Percentiles rank a stretch among this genome's conserved stretches.
Evolutionary conservation across 2,113 vertebrate genomes (phyloP).

Genomic region (Seriola aureovittata): DNA sequence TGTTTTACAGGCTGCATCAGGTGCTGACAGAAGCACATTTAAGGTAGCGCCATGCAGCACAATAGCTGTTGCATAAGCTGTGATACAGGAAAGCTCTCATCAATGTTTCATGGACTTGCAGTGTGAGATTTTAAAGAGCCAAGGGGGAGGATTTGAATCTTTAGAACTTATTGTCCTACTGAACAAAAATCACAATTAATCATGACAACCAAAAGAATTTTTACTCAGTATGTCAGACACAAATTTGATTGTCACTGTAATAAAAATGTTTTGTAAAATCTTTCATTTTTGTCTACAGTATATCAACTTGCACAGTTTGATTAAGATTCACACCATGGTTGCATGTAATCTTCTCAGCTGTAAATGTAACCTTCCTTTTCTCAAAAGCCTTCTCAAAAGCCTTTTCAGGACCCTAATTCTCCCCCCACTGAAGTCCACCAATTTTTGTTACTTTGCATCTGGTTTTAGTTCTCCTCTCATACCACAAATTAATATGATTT

Average conservation of each 20-base stretch:
- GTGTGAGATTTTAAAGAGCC: constrained; percentile 44
- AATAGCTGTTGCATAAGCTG: constrained; percentile 73
- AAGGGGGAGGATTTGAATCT: constrained; percentile 37
- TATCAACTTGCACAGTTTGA: background rate
- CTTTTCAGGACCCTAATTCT: constrained; percentile 31
- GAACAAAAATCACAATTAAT: constrained; percentile 6
- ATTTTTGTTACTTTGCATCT: background rate
- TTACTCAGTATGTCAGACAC: background rate
- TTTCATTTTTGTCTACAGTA: background rate
- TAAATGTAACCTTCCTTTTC: constrained; percentile 39
- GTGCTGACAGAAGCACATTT: constrained; percentile 72
- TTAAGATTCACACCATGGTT: constrained; percentile 8
- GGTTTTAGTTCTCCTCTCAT: constrained; percentile 6
- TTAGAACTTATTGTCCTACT: constrained; percentile 14
- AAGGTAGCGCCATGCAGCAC: constrained; percentile 49
- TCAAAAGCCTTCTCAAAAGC: constrained; percentile 21
- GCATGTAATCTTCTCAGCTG: constrained; percentile 25
- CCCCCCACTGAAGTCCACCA: constrained; percentile 12
- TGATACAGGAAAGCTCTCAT: constrained; percentile 61
- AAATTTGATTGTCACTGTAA: background rate
- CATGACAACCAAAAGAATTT: background rate
- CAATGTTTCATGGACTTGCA: constrained; percentile 67
- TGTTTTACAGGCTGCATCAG: constrained; percentile 55
- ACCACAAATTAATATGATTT: constrained; percentile 1
- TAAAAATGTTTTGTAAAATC: constrained; percentile 6